Evolutionary conservation across 1,140 invertebrate genomes (phyloP), one percentile per base, ranked within the genome.

Genomic region (Hyles euphorbiae): DNA sequence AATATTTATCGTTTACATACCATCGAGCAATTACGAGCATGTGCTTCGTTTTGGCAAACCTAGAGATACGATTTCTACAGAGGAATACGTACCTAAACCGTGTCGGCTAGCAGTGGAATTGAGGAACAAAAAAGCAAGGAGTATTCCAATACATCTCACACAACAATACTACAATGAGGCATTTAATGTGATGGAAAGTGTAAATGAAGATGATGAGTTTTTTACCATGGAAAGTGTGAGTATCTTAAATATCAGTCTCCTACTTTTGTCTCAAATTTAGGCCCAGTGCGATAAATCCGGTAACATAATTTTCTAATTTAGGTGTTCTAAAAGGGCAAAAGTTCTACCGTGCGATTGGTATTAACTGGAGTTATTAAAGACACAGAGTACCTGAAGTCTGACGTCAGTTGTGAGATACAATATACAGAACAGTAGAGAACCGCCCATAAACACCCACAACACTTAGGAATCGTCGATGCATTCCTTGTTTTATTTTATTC

Each of bases 141-240:
- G 64, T 47, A 83, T 88, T 48, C 85, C 85, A 1, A 68, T 86
- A 56, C 81, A 83, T 69, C 65, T 88, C 36, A 83, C 81, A 0
- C 81, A 85, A 58, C 66, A 74, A 46, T 80, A 81, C 62, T 85
- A 78, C 59, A 77, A 78, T 61, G 81, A 83, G 8, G 76, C 56
- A 1, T 83, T 78, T 44, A 77, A 63, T 61, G 58, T 63, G 5
- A 57, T 88, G 60, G 75, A 82, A 10, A 81, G 83, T 58, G 81
- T 86, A 52, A 72, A 64, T 32, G 79, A 85, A 62, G 63, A 65
- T 43, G 72, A 74, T 51, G 78, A 82, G 48, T 76, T 81, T 34
- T 77, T 86, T 47, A 78, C 83, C 3, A 82, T 88, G 85, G 85
- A 88, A 63, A 81, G 68, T 60, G 85, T 88, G 65, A 84, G 84